Evolutionary conservation across 35 echinoderm and acorn worm genomes (phyloP).

Genomic region (Ophioderma brevispina): DNA sequence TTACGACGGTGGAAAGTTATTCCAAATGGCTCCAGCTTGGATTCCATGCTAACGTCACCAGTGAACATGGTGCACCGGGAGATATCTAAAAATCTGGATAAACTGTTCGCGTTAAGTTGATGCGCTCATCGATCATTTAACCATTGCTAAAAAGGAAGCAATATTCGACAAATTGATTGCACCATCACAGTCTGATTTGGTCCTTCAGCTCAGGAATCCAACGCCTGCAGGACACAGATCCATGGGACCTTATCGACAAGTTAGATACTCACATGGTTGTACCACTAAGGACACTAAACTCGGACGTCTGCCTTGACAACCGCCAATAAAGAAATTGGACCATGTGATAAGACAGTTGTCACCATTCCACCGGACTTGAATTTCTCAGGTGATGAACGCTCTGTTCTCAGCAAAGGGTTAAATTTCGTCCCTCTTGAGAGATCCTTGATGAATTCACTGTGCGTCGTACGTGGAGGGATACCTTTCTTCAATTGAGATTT

Average conservation of each 20-base stretch:
- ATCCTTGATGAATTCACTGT: neutral
- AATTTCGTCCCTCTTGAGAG: conserved; percentile 13
- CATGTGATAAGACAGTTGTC: neutral
- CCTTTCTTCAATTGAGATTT: neutral
- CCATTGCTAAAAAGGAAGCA: neutral
- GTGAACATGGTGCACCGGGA: neutral
- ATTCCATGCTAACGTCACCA: neutral
- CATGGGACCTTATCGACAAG: neutral
- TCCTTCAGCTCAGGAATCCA: neutral
- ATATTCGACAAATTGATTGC: neutral
- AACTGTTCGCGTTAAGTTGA: neutral
- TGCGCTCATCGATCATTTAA: neutral
- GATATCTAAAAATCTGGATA: neutral
- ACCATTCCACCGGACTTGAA: conserved; percentile 3
- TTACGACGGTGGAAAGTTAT: conserved; percentile 21
- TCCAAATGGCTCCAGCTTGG: conserved; percentile 15
- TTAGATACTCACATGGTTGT: neutral
- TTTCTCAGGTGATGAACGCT: neutral
- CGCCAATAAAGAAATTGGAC: neutral
- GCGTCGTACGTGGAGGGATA: neutral
- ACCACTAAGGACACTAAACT: neutral
- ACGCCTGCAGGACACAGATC: neutral
- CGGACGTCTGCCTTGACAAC: neutral
- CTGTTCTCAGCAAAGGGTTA: neutral
- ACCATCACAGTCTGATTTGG: neutral